These are phyloP conservation scores for Callionymus lyra DNA, from an alignment of 2,113 vertebrate species.

Conservation along the genomic window DNA sequence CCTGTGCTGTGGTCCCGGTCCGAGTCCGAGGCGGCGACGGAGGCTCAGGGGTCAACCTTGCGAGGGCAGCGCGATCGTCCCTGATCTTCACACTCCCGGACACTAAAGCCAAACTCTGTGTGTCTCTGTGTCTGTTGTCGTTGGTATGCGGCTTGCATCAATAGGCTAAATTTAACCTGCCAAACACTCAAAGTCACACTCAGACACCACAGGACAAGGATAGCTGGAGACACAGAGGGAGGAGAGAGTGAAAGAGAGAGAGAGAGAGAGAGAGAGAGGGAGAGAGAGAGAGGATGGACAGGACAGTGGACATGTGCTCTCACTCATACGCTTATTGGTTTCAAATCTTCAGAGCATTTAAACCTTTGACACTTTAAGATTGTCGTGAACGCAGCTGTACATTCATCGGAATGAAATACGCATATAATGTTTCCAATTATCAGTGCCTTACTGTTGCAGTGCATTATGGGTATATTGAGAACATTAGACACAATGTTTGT, in stretches of 20 bases:
- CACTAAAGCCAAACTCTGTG: slow-evolving; percentile 76
- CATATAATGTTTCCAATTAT: too few relatives aligned
- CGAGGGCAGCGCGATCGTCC: slow-evolving; percentile 62
- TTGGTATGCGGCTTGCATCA: slow-evolving; percentile 96
- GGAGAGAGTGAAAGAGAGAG: slow-evolving; percentile 5
- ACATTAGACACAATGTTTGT: too few relatives aligned
- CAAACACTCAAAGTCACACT: slow-evolving; percentile 66
- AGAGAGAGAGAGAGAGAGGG: slow-evolving; percentile 3
- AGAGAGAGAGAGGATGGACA: slow-evolving; percentile 16
- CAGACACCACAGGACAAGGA: slow-evolving; percentile 50
- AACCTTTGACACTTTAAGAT: too few relatives aligned
- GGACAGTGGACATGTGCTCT: too few relatives aligned
- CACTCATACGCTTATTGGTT: slow-evolving; percentile 4
- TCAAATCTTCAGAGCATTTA: slow-evolving; percentile 6
- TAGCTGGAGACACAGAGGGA: slow-evolving; percentile 17
- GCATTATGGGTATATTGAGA: too few relatives aligned
- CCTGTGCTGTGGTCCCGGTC: slow-evolving; percentile 47
- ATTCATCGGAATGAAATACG: too few relatives aligned
- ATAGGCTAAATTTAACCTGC: slow-evolving; percentile 89
- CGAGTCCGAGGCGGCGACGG: slow-evolving; percentile 39
- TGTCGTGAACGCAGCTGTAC: too few relatives aligned
- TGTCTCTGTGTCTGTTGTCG: slow-evolving; percentile 78
- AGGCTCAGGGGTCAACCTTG: slow-evolving; percentile 60
- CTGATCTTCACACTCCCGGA: slow-evolving; percentile 80
- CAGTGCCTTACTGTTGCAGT: too few relatives aligned